Conservation (phyloP, 2,888 invertebrate genomes). For the Leptothorax acervorum region DNA sequence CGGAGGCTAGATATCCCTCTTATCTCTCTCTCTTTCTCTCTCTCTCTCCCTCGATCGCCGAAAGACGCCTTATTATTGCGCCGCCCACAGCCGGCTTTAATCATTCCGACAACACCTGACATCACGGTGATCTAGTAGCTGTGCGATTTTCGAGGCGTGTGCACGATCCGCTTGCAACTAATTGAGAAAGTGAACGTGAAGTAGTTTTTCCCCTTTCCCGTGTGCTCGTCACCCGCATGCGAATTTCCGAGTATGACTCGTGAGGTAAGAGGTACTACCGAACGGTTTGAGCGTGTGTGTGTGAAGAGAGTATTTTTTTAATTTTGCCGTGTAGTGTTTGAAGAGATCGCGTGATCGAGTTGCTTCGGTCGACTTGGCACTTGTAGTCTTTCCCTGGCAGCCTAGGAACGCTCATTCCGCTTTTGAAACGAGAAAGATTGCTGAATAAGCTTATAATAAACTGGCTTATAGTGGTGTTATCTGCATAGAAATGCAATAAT, state of each 20-base stretch:
- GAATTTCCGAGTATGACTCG: constrained; percentile 35
- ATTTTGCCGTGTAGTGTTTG: constrained; percentile 33
- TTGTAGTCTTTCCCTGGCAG: background rate
- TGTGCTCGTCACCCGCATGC: constrained; percentile 42
- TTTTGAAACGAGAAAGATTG: constrained; percentile 21
- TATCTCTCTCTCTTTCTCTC: constrained; percentile 44
- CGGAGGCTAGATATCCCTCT: constrained; percentile 63
- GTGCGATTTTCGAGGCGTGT: constrained; percentile 48
- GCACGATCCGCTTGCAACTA: constrained; percentile 42
- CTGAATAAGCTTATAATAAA: background rate
- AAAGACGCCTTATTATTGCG: constrained; percentile 64
- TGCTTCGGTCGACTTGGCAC: constrained; percentile 10
- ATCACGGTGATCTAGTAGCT: constrained; percentile 41
- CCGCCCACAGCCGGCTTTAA: constrained; percentile 35
- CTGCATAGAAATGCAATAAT: background rate
- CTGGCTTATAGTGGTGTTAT: background rate
- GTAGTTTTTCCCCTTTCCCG: background rate
- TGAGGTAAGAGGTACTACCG: constrained; percentile 38
- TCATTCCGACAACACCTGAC: constrained; percentile 37
- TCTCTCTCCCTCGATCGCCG: constrained; percentile 40
- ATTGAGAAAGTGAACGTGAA: constrained; percentile 31
- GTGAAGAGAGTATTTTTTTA: background rate
- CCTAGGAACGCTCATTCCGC: background rate
- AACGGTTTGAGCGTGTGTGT: background rate
- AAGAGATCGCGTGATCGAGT: constrained; percentile 23